Evolutionary conservation across 2,888 invertebrate species (phyloP), one percentile per base, ranked within the genome.

Genomic region (Pseudeuparius sepicola): DNA sequence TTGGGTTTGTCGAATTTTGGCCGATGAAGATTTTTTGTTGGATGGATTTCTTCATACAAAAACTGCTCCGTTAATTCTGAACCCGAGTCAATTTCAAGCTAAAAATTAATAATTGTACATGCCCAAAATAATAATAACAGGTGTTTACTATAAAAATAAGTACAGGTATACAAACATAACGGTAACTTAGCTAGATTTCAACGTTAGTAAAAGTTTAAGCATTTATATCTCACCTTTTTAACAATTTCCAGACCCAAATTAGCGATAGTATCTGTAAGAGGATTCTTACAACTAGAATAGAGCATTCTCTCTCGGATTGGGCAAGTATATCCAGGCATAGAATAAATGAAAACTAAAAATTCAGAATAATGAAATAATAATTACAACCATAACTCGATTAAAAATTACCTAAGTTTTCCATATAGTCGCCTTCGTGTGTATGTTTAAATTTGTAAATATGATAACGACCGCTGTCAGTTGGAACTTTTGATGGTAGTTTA

Each of bases 231-330:
- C 60, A 94, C 96, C 74, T 90, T 85, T 67, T 93, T 94, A 1
- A 70, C 72, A 48, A 97, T 75, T 43, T 74, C 75, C 9, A 94
- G 64, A 17, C 86, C 86, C 52, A 86, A 64, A 31, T 75, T 73
- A 51, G 85, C 77, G 41, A 96, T 78, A 11, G 78, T 75, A 43
- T 87, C 84, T 34, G 93, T 67, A 44, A 98, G 77, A 11, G 92
- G 88, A 40, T 79, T 86, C 63, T 96, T 97, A 64, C 96, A 96
- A 54, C 94, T 94, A 1, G 97, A 96, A 63, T 97, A 98, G 58
- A 98, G 69, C 98, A 98, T 99, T 48, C 96, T 71, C 60, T 98
- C 97, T 56, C 92, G 96, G 50, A 99, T 90, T 42, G 92, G 82
- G 61, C 92, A 93, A 42, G 72, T 82, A 61, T 93, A 94, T 3